Evolutionary conservation across 1,140 invertebrate genomes (phyloP).

Genomic region (Aplysia californica): DNA sequence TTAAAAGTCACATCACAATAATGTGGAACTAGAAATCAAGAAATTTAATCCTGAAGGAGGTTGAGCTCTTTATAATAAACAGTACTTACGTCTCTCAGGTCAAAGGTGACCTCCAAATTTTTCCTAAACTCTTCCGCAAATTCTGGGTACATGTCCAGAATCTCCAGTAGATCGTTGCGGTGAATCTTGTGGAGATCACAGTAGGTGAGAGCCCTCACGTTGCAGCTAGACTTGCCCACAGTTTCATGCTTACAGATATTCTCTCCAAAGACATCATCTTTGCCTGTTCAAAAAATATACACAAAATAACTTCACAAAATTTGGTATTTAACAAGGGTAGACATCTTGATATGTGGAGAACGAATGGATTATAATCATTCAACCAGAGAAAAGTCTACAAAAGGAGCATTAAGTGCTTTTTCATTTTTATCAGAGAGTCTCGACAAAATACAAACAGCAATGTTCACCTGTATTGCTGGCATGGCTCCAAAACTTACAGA

Average conservation of each 20-base stretch:
- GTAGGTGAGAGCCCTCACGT: conserved; percentile 98
- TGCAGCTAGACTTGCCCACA: conserved; percentile 96
- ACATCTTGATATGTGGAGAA: no score
- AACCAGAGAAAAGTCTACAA: no score
- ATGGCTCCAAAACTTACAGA: no score
- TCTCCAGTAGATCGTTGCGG: conserved; percentile 95
- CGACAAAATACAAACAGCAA: no score
- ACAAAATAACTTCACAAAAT: no score
- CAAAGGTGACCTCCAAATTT: conserved; percentile 96
- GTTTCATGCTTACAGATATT: conserved; percentile 94
- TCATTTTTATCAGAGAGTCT: no score
- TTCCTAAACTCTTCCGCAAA: conserved; percentile 92
- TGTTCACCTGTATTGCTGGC: no score
- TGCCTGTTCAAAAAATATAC: conserved; percentile 76
- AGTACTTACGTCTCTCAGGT: conserved; percentile 74
- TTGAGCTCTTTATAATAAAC: background rate
- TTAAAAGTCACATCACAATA: background rate
- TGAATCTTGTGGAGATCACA: conserved; percentile 99
- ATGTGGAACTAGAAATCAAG: background rate
- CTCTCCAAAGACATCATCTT: conserved; percentile 98
- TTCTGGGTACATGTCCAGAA: conserved; percentile 97
- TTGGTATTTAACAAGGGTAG: no score
- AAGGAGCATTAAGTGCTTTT: no score
- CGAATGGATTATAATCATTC: no score
- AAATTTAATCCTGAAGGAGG: background rate